phyloP scores from a whole-genome alignment of 2,797 vertebrate genomes.

The Neosilurus mollespiculum region DNA sequence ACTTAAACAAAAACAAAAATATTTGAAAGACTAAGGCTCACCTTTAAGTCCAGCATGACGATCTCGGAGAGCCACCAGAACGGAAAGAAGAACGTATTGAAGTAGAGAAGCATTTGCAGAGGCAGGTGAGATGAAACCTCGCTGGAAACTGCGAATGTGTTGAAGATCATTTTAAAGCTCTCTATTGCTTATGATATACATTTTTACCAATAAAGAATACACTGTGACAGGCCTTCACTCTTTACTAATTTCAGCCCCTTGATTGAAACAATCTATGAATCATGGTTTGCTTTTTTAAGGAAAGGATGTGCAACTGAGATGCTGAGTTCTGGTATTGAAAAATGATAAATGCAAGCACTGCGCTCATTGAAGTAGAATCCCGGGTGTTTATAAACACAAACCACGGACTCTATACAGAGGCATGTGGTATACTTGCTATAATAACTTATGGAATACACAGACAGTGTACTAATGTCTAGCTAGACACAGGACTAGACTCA shows the following conservation, averaged over 20 bases:
- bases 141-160: slow-evolving; percentile 64
- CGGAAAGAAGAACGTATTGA: slow-evolving; percentile 81
- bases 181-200: not conserved
- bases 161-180: not conserved
- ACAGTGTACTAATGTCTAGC: too few species aligned
- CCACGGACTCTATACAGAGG: too few species aligned
- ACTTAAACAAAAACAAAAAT: not conserved
- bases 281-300: not conserved
- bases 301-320: not conserved
- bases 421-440: too few species aligned
- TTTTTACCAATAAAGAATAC: not conserved
- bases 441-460: too few species aligned
- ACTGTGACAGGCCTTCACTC: not conserved
- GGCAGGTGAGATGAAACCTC: slow-evolving; percentile 76
- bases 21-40: slow-evolving; percentile 46
- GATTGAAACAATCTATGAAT: not conserved
- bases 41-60: slow-evolving; percentile 83
- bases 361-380: too few species aligned
- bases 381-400: too few species aligned
- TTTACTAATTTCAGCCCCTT: not conserved
- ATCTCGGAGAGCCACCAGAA: slow-evolving; percentile 83
- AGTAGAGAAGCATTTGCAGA: slow-evolving; percentile 87
- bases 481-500: too few species aligned
- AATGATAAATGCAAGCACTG: not conserved
- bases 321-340: not conserved